phyloP scores from a whole-genome alignment of 2,113 vertebrate genomes.

The Phrynosoma blainvillii region DNA sequence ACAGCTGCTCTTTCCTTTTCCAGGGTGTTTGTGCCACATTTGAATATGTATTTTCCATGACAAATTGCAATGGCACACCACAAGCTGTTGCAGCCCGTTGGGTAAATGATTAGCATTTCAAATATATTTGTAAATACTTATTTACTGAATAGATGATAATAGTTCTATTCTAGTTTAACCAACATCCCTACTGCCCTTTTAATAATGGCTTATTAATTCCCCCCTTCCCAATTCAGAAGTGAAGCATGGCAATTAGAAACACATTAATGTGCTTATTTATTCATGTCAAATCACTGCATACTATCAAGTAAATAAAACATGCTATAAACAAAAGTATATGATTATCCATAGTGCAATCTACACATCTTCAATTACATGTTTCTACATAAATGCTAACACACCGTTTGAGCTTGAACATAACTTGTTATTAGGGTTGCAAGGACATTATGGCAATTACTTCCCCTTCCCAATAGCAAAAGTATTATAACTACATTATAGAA shows the following conservation, averaged over 20 bases:
- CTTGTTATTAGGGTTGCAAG: background rate
- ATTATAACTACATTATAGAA: background rate
- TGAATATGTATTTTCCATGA: conserved; percentile 55
- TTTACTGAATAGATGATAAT: conserved; percentile 53
- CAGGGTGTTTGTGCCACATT: conserved; percentile 11
- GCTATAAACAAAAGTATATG: conserved; percentile 35
- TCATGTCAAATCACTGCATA: conserved; percentile 27
- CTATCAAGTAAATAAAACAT: conserved; percentile 58
- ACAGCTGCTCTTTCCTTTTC: rapidly evolving
- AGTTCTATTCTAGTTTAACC: conserved; percentile 58
- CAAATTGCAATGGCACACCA: conserved; percentile 47
- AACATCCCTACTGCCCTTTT: conserved; percentile 59
- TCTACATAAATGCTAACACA: conserved; percentile 36
- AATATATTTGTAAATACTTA: conserved; percentile 66
- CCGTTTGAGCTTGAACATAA: background rate
- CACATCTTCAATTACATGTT: conserved; percentile 29
- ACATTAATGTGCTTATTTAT: conserved; percentile 65
- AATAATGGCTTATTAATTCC: conserved; percentile 64
- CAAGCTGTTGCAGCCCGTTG: conserved; percentile 60
- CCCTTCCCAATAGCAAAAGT: background rate
- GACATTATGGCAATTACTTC: background rate
- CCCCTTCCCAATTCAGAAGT: conserved; percentile 55
- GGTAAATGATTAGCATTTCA: conserved; percentile 69
- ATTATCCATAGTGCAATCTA: conserved; percentile 47
- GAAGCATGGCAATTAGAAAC: conserved; percentile 63